Percentiles rank a stretch among this genome's conserved stretches.
Evolutionary conservation across 2,113 vertebrate genomes (phyloP).

Genomic region (Cryptoleucopteryx plumbea): DNA sequence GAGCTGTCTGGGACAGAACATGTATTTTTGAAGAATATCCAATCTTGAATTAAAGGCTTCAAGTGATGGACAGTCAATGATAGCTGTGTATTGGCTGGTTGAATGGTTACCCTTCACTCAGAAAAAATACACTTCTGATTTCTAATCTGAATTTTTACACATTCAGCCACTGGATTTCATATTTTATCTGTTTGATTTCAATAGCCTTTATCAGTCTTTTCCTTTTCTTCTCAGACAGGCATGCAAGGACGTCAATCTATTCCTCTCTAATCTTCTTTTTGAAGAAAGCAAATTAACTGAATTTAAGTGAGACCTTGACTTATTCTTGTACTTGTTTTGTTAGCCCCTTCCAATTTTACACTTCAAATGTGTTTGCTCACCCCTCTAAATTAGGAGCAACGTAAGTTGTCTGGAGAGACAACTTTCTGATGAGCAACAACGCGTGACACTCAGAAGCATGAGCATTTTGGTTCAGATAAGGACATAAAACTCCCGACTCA

Average conservation of each 20-base stretch:
- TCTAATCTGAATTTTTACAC: not conserved
- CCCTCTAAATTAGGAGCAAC: not conserved
- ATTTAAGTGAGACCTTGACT: not conserved
- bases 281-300: not conserved
- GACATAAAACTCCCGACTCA: not conserved
- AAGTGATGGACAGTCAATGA: not conserved
- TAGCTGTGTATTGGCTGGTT: not conserved
- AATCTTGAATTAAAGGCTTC: not conserved
- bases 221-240: not conserved
- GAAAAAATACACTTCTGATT: not conserved
- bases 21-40: not conserved
- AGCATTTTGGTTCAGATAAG: slow-evolving; percentile 26
- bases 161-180: not conserved
- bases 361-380: not conserved
- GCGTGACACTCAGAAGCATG: not conserved
- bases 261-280: not conserved
- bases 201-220: not conserved
- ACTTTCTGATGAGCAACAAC: not conserved
- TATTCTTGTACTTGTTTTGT: not conserved
- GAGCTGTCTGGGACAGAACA: not conserved
- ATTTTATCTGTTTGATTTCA: not conserved
- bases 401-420: not conserved
- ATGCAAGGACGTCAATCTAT: not conserved
- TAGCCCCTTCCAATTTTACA: fast-evolving
- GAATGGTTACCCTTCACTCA: not conserved